Evolutionary conservation across 2,797 vertebrate genomes (phyloP).

Genomic region (Notoglanidium macrostoma): DNA sequence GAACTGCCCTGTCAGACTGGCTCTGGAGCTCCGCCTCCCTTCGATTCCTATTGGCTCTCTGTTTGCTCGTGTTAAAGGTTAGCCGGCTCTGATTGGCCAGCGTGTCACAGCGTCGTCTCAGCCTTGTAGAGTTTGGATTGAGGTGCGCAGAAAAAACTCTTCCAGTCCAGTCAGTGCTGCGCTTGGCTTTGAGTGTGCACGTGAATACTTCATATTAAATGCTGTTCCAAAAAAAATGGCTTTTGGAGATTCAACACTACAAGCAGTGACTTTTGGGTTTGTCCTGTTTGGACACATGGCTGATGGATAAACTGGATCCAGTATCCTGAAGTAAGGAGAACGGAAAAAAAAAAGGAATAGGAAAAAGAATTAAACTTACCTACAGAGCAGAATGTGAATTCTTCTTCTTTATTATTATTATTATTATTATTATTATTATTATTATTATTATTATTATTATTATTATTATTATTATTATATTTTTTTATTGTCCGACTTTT

Average conservation of each 20-base stretch:
- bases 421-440: too few relatives aligned
- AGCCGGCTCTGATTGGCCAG: background rate
- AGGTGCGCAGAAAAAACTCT: background rate
- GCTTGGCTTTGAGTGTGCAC: slow-evolving; percentile 1
- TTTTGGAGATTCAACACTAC: background rate
- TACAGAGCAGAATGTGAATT: background rate
- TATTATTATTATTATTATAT: too few relatives aligned
- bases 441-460: too few relatives aligned
- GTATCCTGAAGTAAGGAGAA: background rate
- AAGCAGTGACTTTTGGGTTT: slow-evolving; percentile 10
- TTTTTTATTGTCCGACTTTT: background rate
- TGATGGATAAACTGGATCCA: slow-evolving; percentile 37
- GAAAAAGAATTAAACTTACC: background rate
- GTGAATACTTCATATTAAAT: background rate
- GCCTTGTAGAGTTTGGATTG: slow-evolving; percentile 18
- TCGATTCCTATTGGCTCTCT: background rate
- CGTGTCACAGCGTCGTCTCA: background rate
- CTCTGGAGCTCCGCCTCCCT: background rate
- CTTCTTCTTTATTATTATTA: background rate
- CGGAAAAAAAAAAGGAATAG: background rate
- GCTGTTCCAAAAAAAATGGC: background rate
- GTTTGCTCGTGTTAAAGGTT: too few relatives aligned
- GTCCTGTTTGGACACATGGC: background rate
- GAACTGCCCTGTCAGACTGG: background rate
- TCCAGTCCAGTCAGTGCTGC: background rate